phyloP scores from a whole-genome alignment of 2,888 invertebrate genomes.

The Leptinotarsa peninsularis region DNA sequence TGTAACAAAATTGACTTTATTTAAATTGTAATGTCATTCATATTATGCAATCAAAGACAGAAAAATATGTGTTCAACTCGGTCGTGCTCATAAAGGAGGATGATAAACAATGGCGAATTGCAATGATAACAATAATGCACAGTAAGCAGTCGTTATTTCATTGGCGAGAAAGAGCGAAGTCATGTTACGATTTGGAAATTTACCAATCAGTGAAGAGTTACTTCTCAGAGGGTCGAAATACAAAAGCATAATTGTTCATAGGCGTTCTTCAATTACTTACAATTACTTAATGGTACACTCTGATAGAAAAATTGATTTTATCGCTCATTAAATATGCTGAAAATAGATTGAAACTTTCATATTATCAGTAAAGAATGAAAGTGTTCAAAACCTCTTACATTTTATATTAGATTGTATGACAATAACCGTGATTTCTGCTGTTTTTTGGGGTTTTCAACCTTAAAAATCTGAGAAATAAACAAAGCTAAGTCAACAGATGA shows the following conservation, averaged over 20 bases:
- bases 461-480: too few relatives aligned
- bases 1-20: too few relatives aligned
- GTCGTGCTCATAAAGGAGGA: constrained; percentile 4
- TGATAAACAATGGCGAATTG: constrained; percentile 34
- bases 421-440: too few relatives aligned
- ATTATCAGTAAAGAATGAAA: not conserved
- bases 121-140: constrained; percentile 32
- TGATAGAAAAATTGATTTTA: not conserved
- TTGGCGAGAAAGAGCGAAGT: constrained; percentile 24
- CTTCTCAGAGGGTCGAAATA: constrained; percentile 14
- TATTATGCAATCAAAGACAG: too few relatives aligned
- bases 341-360: not conserved
- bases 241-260: constrained; percentile 20
- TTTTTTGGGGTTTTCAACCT: too few relatives aligned
- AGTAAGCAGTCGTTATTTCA: constrained; percentile 28
- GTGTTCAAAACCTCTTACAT: not conserved
- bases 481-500: too few relatives aligned
- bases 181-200: constrained; percentile 9
- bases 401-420: too few relatives aligned
- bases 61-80: too few relatives aligned
- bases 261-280: constrained; percentile 1
- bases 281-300: not conserved
- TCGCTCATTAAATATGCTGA: not conserved
- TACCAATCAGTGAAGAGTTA: constrained; percentile 16
- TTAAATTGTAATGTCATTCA: too few relatives aligned